Evolutionary conservation across 2,888 invertebrate species (phyloP), one percentile per base, ranked within the genome.

Genomic region (Troides helena): DNA sequence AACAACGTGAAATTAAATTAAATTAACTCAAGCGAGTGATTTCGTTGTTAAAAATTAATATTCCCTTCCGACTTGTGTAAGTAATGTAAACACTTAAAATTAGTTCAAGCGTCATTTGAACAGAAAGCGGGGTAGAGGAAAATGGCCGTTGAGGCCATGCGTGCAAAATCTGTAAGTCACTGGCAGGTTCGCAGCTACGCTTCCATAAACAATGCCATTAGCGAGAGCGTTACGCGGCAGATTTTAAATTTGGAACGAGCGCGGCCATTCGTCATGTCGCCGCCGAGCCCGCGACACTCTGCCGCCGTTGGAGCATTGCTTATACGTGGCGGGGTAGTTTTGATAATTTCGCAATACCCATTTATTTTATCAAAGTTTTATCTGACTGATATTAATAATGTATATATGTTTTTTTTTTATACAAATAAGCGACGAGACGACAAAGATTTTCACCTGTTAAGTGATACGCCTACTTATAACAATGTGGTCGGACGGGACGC

Each of bases 121-220:
- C 77, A 76, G 79, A 80, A 76, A 75, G 56, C 72, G 70, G 72
- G 73, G 80, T 77, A 76, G 78, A 80, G 80, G 80, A 84, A 83
- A 83, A 80, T 77, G 80, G 77, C 76, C 75, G 79, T 82, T 82
- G 80, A 78, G 78, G 75, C 82, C 79, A 81, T 77, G 82, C 82
- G 81, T 85, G 81, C 79, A 85, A 85, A 83, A 84, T 81, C 79
- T 74, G 85, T 88, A 89, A 90, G 89, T 90, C 88, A 89, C 87
- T 85, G 84, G 85, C 88, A 86, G 86, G 82, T 83, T 84, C 78
- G 80, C 81, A 77, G 76, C 78, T 82, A 87, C 80, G 82, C 84
- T 88, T 87, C 87, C 85, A 90, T 90, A 91, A 90, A 91, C 92
- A 91, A 91, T 89, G 90, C 91, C 90, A 92, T 92, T 92, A 92